Base-by-base conservation (phyloP, 2,888 invertebrate species). In the Formica aserva region DNA sequence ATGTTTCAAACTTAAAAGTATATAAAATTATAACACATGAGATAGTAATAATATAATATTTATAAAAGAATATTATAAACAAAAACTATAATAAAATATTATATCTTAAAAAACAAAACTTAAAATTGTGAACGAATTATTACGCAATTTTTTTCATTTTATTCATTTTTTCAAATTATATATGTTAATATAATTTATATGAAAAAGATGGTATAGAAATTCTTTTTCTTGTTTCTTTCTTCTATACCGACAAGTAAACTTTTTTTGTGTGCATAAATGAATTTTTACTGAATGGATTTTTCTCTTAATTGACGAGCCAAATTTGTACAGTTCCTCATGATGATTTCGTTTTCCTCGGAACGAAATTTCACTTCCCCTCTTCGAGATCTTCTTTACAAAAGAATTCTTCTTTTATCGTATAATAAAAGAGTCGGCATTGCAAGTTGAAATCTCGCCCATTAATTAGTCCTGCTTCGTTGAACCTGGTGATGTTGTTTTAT, bases 321-420 rank as follows among this genome's bases (percentile, higher is more conserved):
- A 45, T 60, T 78, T 71, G n/a, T 80, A 45, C 41, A 26, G 32
- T 3, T 35, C 18, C 45, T 22, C 32, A 22, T 45, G 32, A 45
- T 41, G 78, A 80, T 71, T 60, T 71, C 26, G 26, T 80, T 80
- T 71, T 35, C 45, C 60, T 71, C 45, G 72, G 32, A 71, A 32
- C 32, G 13, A 60, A 52, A 80, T 71, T 80, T 80, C 78, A 71
- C 78, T 80, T 80, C 71, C 72, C 72, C 60, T 71, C 60, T 71
- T 60, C 3, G 15, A 18, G 1, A 18, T 13, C 6, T 18, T 69
- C 71, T 45, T 45, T 18, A 22, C 41, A 8, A 32, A 4, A 11
- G 26, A 26, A 71, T 78, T 60, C 32, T 32, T 78, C 32, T 69
- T 60, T 45, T 22, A 78, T 57, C 69, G 26, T 41, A 22, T 45